Percentiles rank a stretch among this genome's conserved stretches.
These are phyloP conservation scores for Pelvicachromis taeniatus DNA, from an alignment of 2,113 vertebrate species.

Conservation along the genomic window DNA sequence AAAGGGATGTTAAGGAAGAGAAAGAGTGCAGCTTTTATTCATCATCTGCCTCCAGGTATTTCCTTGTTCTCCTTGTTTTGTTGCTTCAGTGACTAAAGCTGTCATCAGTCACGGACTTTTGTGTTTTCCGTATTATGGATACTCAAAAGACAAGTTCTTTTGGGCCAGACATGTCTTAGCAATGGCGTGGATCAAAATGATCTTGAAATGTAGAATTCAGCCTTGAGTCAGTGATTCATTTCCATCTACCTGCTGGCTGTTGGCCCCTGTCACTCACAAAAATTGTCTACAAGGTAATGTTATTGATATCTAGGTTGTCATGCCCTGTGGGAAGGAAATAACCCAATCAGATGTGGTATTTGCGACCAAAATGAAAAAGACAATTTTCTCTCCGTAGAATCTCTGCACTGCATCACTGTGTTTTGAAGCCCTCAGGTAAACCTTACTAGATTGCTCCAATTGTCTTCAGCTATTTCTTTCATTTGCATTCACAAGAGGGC, in stretches of 20 bases:
- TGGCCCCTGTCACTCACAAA: conserved; percentile 15
- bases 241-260: not conserved
- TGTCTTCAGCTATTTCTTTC: not conserved
- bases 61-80: not conserved
- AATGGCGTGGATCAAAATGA: not conserved
- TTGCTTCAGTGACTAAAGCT: not conserved
- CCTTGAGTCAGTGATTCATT: conserved; percentile 34
- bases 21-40: conserved; percentile 1
- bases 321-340: conserved; percentile 14
- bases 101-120: not conserved
- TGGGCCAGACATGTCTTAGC: not conserved
- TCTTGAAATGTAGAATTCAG: not conserved
- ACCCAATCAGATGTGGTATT: conserved; percentile 35
- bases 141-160: not conserved
- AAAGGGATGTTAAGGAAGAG: not conserved
- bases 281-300: conserved; percentile 19
- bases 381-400: conserved; percentile 6
- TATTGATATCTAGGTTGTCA: conserved; percentile 38
- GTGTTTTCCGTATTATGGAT: not conserved
- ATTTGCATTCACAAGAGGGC: not conserved
- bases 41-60: not conserved
- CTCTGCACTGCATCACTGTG: not conserved
- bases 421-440: conserved; percentile 3
- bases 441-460: not conserved
- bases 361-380: conserved; percentile 32